A percentile compares a stretch with the other conserved stretches of the same genome.
These are phyloP conservation scores for Ornithoptera alexandrae DNA, from an alignment of 2,888 invertebrate species.

Conservation along the genomic window DNA sequence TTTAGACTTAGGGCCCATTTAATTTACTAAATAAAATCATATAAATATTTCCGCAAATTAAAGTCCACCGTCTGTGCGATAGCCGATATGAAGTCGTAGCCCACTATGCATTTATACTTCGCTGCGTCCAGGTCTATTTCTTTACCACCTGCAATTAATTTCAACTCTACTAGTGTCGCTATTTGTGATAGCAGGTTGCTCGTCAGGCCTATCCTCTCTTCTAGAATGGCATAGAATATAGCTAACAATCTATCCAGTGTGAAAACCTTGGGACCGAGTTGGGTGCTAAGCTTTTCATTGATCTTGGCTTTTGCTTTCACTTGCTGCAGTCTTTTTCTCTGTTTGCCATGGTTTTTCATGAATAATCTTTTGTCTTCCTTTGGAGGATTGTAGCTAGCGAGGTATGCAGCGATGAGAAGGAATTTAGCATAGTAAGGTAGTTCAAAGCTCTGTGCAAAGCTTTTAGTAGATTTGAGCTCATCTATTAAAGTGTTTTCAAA, in stretches of 20 bases:
- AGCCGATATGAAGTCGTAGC: slow-evolving; percentile 88
- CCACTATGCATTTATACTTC: slow-evolving; percentile 92
- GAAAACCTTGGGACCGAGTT: slow-evolving; percentile 91
- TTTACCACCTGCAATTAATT: slow-evolving; percentile 86
- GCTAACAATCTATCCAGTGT: slow-evolving; percentile 90
- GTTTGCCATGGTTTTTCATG: slow-evolving; percentile 88
- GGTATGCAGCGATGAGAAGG: slow-evolving; percentile 92
- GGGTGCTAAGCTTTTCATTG: slow-evolving; percentile 80
- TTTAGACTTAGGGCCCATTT: background rate
- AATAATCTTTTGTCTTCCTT: slow-evolving; percentile 93
- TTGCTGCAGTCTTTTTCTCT: slow-evolving; percentile 82
- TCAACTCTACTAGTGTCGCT: slow-evolving; percentile 90
- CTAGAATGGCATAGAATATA: slow-evolving; percentile 93
- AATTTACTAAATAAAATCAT: slow-evolving; percentile 79
- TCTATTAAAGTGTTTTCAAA: slow-evolving; percentile 66
- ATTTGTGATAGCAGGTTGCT: slow-evolving; percentile 93
- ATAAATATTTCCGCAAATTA: slow-evolving; percentile 87
- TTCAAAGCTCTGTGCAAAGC: slow-evolving; percentile 84
- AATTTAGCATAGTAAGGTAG: slow-evolving; percentile 94
- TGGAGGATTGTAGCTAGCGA: slow-evolving; percentile 95
- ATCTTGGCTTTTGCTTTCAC: slow-evolving; percentile 81
- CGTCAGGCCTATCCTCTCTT: slow-evolving; percentile 90
- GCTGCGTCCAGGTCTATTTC: slow-evolving; percentile 88
- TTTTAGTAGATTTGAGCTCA: slow-evolving; percentile 71
- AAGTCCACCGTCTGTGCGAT: slow-evolving; percentile 89